phyloP scores from a whole-genome alignment of 2,888 invertebrate species.

The Macrophya annulata region DNA sequence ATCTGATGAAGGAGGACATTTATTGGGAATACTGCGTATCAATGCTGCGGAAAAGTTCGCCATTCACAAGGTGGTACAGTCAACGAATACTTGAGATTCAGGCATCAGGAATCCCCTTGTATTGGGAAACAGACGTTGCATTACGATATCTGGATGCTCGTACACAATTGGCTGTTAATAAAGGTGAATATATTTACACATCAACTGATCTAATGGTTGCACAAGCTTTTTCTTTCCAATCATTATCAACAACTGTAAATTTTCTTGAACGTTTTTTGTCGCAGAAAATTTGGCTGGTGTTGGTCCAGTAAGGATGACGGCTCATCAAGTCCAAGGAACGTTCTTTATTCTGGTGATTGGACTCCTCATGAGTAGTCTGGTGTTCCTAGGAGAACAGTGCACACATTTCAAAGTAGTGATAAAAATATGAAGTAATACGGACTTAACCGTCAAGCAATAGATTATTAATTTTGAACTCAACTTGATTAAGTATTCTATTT shows the following conservation, averaged over 20 bases:
- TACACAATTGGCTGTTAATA: conserved; percentile 7
- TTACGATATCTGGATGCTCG: neutral
- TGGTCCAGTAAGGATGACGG: conserved; percentile 40
- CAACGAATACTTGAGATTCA: conserved; percentile 26
- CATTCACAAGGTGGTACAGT: conserved; percentile 37
- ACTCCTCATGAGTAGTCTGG: neutral
- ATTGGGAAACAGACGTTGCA: conserved; percentile 18
- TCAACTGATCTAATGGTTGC: neutral
- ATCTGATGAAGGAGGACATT: conserved; percentile 65
- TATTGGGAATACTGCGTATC: conserved; percentile 63
- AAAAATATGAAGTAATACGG: no score
- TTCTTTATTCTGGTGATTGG: conserved; percentile 38
- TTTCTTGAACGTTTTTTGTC: neutral
- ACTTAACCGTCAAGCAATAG: no score
- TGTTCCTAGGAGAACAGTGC: conserved; percentile 24
- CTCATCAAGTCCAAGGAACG: conserved; percentile 17
- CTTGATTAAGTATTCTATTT: no score
- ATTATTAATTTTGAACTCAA: no score
- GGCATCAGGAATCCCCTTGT: conserved; percentile 9
- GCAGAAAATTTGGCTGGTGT: neutral
- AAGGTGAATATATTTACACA: neutral
- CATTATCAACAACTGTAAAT: neutral
- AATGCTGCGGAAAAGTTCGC: conserved; percentile 45
- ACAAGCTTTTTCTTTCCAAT: neutral
- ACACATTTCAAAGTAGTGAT: neutral